Base-by-base conservation (phyloP, 2,113 vertebrate species). In the Galemys pyrenaicus region DNA sequence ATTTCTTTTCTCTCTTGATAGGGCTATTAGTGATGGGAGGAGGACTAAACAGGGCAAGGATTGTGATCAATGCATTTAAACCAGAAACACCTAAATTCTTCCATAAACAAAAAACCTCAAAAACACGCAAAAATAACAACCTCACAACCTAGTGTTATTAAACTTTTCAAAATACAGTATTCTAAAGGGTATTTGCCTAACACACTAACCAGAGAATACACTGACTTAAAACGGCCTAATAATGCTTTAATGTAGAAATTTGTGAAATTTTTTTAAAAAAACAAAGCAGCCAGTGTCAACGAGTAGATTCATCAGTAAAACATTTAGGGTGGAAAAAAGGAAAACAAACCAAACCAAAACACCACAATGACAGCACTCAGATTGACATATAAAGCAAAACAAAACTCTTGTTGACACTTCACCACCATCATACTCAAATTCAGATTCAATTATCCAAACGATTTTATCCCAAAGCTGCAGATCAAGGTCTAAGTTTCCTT, bases 171-270 rank as follows among this genome's bases (percentile, higher is more conserved):
- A 79, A 32, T 51, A 17, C 4, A 95, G 15, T 82, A 70, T 19
- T 71, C 39, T 70, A 24, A 70, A 89, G 2, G 74, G 5, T 70
- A 73, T 71, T 58, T 49, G 58, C n/a, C 16, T 82, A 35, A 79
- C 26, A 89, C 3, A n/a, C 0, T 44, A n/a, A 51, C 15, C 49
- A 94, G 68, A 84, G 65, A 90, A 49, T 6, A 77, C 24, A 78
- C 9, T 78, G 30, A 74, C 37, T 24, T 64, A 28, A 9, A 82
- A 19, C 6, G 78, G 56, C n/a, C 32, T 78, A 92, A 87, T 39
- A 84, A 65, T 64, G 39, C 6, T 86, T 89, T 73, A 65, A 41
- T n/a, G 3, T 77, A 93, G 49, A 77, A 95, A 80, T 70, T 41
- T 62, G 81, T 3, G 7, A 17, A 56, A 82, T 37, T n/a, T 32